A percentile compares a stretch with the other conserved stretches of the same genome.
Evolutionary conservation across 1,140 invertebrate species (phyloP).

Genomic region (Drosophila watanabei): DNA sequence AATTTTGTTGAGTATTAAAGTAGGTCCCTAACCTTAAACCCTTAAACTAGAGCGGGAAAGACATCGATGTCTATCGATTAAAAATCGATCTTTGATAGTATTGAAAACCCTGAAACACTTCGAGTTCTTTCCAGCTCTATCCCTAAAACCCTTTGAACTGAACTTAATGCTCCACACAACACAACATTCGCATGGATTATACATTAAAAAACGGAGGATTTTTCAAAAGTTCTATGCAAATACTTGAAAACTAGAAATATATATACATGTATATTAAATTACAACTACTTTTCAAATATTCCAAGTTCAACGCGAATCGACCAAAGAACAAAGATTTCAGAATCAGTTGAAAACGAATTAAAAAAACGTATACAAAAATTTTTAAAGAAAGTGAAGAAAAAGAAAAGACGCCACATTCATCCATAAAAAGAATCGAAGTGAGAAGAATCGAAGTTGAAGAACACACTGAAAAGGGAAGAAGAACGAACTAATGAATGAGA

Average conservation of each 20-base stretch:
- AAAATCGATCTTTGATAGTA: not conserved
- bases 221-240: constrained; percentile 78
- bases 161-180: constrained; percentile 6
- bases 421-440: constrained; percentile 61
- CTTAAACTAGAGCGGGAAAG: not conserved
- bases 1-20: constrained; percentile 21
- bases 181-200: constrained; percentile 46
- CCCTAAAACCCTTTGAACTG: not conserved
- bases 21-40: not conserved
- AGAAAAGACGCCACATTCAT: constrained; percentile 79
- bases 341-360: constrained; percentile 32
- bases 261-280: constrained; percentile 10
- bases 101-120: not conserved
- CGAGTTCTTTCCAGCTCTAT: not conserved
- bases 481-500: constrained; percentile 14
- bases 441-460: constrained; percentile 26
- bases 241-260: constrained; percentile 55
- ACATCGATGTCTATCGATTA: not conserved
- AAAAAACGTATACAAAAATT: constrained; percentile 11
- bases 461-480: constrained; percentile 18
- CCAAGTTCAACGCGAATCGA: constrained; percentile 33
- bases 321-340: constrained; percentile 29
- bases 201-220: constrained; percentile 36
- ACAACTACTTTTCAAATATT: constrained; percentile 46
- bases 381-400: constrained; percentile 42